phyloP scores from a whole-genome alignment of 2,888 invertebrate species.

The Smittia sp. region DNA sequence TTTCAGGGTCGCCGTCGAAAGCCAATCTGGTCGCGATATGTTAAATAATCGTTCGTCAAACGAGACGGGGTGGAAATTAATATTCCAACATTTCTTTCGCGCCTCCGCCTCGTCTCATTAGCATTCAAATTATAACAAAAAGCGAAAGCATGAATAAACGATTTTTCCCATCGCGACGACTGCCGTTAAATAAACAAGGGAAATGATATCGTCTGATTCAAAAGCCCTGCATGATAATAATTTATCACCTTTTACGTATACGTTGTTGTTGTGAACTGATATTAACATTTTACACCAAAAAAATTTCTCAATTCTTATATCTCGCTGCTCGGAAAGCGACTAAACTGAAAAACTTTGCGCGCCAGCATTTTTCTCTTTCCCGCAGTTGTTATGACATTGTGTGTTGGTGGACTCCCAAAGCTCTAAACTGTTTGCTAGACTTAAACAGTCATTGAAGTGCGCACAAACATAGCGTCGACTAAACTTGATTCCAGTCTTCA shows the following conservation, averaged over 20 bases:
- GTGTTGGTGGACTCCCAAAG: constrained; percentile 27
- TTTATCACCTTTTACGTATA: constrained; percentile 23
- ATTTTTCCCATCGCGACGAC: constrained; percentile 11
- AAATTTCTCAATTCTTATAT: constrained; percentile 9
- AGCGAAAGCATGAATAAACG: constrained; percentile 15
- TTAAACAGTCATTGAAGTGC: constrained; percentile 35
- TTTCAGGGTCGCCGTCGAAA: constrained; percentile 8
- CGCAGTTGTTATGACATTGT: constrained; percentile 25
- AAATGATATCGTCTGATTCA: neutral
- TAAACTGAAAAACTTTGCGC: neutral
- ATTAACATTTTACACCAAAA: constrained; percentile 19
- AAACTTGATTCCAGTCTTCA: constrained; percentile 16
- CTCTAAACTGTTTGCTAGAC: constrained; percentile 17
- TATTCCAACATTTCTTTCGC: neutral
- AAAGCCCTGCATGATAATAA: neutral
- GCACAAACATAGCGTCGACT: constrained; percentile 7
- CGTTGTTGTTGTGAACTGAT: constrained; percentile 1
- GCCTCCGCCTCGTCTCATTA: neutral
- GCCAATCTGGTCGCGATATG: neutral
- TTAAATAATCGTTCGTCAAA: neutral
- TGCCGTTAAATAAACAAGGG: constrained; percentile 8
- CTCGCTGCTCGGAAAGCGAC: neutral
- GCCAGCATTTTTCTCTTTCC: neutral
- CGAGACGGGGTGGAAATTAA: constrained; percentile 1
- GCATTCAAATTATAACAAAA: constrained; percentile 18